A percentile compares a stretch with the other conserved stretches of the same genome.
phyloP scores from a whole-genome alignment of 2,888 invertebrate genomes.

The Eupithecia centaureata region DNA sequence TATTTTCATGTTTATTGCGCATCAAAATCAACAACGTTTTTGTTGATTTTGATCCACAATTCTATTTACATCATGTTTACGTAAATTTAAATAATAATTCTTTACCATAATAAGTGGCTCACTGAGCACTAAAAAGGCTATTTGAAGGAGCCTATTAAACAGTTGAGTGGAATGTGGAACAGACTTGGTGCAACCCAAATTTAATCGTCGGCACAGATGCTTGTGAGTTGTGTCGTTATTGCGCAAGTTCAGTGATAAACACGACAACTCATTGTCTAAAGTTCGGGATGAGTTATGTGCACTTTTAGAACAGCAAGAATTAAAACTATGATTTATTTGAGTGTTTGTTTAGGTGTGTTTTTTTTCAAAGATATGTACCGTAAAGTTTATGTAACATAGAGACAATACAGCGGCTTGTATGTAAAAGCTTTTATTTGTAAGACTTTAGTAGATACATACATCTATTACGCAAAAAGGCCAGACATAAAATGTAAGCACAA shows the following conservation, averaged over 20 bases:
- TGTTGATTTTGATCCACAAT: not conserved
- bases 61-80: too few species aligned
- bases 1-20: slow-evolving; percentile 20
- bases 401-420: not conserved
- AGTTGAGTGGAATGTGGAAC: not conserved
- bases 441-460: not conserved
- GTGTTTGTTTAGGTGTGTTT: not conserved
- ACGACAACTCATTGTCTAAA: slow-evolving; percentile 61
- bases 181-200: slow-evolving; percentile 23
- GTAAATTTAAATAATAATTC: not conserved
- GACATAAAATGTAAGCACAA: not conserved
- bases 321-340: not conserved
- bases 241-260: slow-evolving; percentile 59
- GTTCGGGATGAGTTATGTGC: slow-evolving; percentile 59
- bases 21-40: slow-evolving; percentile 1
- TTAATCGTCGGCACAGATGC: slow-evolving; percentile 39
- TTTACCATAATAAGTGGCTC: not conserved
- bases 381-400: not conserved
- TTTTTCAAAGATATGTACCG: not conserved
- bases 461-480: not conserved
- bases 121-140: not conserved
- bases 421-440: not conserved
- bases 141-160: slow-evolving; percentile 3
- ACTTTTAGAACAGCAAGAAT: slow-evolving; percentile 44
- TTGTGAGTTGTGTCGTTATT: slow-evolving; percentile 48